Evolutionary conservation across 2,113 vertebrate species (phyloP).

Genomic region (Bucco capensis): DNA sequence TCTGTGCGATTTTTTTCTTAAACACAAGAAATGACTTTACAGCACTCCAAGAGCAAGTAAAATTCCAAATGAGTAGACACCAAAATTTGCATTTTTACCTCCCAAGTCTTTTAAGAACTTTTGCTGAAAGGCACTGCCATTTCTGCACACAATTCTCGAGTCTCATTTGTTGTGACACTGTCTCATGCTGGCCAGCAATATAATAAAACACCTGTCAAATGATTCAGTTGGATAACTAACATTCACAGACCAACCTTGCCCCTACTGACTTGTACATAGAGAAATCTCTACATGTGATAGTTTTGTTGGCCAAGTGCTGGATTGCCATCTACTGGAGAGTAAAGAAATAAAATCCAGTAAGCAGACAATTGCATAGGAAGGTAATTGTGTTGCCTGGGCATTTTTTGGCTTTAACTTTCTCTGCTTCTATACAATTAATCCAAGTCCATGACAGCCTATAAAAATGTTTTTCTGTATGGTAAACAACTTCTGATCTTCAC

Average conservation of each 20-base stretch:
- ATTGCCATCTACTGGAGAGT: conserved; percentile 64
- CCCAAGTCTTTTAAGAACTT: background rate
- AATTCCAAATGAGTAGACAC: background rate
- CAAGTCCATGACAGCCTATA: background rate
- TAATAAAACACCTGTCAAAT: background rate
- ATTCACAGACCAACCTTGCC: background rate
- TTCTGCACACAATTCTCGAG: background rate
- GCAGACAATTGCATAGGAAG: background rate
- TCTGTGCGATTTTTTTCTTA: background rate
- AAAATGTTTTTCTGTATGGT: background rate
- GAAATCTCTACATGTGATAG: background rate
- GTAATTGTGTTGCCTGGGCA: background rate
- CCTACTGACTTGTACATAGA: background rate
- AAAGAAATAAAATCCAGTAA: background rate
- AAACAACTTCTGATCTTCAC: background rate
- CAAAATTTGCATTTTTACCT: background rate
- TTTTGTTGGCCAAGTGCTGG: conserved; percentile 26
- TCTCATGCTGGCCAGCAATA: background rate
- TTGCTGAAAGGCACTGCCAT: background rate
- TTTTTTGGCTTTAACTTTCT: background rate
- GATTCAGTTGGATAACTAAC: background rate
- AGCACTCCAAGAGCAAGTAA: background rate
- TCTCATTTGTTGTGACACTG: background rate
- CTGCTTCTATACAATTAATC: background rate
- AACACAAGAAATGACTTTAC: background rate